Evolutionary conservation across 2,113 vertebrate species (phyloP).

Genomic region (Pteronura brasiliensis): DNA sequence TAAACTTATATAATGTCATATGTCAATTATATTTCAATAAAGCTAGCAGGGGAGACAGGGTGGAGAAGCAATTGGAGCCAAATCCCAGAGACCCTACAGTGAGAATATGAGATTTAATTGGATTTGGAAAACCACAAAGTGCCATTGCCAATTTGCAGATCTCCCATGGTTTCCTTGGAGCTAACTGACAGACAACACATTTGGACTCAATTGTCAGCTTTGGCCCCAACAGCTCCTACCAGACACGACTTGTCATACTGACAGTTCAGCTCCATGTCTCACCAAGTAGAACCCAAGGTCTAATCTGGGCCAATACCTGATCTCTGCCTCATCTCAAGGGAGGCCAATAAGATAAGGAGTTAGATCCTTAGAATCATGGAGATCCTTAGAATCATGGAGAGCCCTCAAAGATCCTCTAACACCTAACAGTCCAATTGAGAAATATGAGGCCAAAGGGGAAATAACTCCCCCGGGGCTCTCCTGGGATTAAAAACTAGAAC

Average conservation of each 20-base stretch:
- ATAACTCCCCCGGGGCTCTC: neutral
- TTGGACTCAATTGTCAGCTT: neutral
- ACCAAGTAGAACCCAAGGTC: neutral
- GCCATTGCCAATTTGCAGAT: neutral
- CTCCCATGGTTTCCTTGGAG: neutral
- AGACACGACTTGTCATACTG: neutral
- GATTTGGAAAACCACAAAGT: constrained; percentile 28
- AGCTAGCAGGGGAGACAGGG: neutral
- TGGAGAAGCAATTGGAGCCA: neutral
- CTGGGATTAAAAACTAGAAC: constrained; percentile 1
- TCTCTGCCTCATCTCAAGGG: neutral
- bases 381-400: neutral
- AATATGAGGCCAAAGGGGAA: neutral
- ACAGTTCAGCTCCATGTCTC: neutral
- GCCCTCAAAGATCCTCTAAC: neutral
- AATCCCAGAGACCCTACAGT: neutral
- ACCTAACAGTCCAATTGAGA: neutral
- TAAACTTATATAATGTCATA: neutral
- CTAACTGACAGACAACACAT: neutral
- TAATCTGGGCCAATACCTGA: neutral
- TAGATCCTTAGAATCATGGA: neutral
- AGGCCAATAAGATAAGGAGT: neutral
- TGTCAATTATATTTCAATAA: neutral
- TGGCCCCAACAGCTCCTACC: neutral
- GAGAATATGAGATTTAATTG: neutral